phyloP scores from a whole-genome alignment of 2,888 invertebrate genomes.

The Zhengitettix transpicula region DNA sequence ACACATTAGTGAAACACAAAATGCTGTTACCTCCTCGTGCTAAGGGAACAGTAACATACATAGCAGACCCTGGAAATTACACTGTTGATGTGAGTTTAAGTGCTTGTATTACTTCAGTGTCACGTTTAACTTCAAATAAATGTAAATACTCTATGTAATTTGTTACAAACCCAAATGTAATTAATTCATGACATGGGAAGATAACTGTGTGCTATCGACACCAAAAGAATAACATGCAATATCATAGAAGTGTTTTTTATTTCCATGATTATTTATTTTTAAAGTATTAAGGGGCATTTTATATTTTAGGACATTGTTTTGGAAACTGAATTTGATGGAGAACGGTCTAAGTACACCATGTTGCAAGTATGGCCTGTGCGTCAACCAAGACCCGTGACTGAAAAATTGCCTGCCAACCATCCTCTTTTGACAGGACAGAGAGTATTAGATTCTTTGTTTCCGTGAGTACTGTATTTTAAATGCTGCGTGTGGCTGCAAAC shows the following conservation, averaged over 20 bases:
- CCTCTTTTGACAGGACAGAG: constrained; percentile 96
- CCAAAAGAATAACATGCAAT: not conserved
- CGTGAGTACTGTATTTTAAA: constrained; percentile 39
- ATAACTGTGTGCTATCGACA: too few species aligned
- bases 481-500: not conserved
- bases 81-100: constrained; percentile 60
- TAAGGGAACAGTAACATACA: constrained; percentile 90
- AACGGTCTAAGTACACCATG: constrained; percentile 83
- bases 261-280: not conserved
- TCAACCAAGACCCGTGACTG: constrained; percentile 88
- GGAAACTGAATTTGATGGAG: constrained; percentile 97
- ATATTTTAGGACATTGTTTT: constrained; percentile 71
- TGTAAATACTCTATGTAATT: not conserved
- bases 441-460: constrained; percentile 95
- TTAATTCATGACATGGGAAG: not conserved
- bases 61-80: constrained; percentile 89
- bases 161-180: too few species aligned
- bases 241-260: not conserved
- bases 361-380: constrained; percentile 99
- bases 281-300: constrained; percentile 2
- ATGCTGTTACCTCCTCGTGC: constrained; percentile 87
- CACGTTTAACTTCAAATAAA: too few species aligned
- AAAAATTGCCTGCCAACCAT: constrained; percentile 96
- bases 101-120: not conserved
- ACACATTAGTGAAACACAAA: constrained; percentile 92